phyloP scores from a whole-genome alignment of 53 echinoderm and acorn worm genomes.

The Crossaster papposus region DNA sequence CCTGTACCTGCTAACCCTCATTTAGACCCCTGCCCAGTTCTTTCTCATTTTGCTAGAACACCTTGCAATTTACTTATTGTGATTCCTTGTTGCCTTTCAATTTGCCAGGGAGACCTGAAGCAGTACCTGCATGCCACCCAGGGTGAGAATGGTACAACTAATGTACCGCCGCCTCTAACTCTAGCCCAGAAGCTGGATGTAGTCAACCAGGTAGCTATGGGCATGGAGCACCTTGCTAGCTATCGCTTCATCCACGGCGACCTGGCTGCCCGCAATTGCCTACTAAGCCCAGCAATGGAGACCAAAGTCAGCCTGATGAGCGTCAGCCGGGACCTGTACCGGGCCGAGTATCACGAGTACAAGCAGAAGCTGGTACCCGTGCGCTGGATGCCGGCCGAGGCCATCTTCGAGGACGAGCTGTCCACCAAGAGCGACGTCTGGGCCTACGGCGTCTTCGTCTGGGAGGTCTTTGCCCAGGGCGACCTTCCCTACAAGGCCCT shows the following conservation, averaged over 20 bases:
- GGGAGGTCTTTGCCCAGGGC: slow-evolving; percentile 97
- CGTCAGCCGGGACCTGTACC: slow-evolving; percentile 92
- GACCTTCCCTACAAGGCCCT: slow-evolving; percentile 77
- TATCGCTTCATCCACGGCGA: slow-evolving; percentile 97
- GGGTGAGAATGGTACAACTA: slow-evolving; percentile 92
- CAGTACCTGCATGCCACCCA: slow-evolving; percentile 92
- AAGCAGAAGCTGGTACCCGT: slow-evolving; percentile 95
- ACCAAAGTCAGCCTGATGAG: slow-evolving; percentile 93
- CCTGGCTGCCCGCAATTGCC: slow-evolving; percentile 96
- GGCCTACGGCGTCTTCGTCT: slow-evolving; percentile 92
- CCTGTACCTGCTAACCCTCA: too few relatives aligned
- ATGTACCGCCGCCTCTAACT: slow-evolving; percentile 88
- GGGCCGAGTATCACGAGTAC: slow-evolving; percentile 97
- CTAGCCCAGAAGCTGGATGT: slow-evolving; percentile 91
- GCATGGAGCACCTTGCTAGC: slow-evolving; percentile 97
- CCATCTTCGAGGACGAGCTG: slow-evolving; percentile 95
- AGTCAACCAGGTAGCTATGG: slow-evolving; percentile 91
- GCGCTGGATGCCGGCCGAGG: slow-evolving; percentile 98
- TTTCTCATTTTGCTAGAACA: too few relatives aligned
- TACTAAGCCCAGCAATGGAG: slow-evolving; percentile 97
- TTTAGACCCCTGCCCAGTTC: too few relatives aligned
- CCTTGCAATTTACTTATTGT: neutral
- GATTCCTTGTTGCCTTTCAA: neutral
- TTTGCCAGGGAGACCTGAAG: slow-evolving; percentile 91
- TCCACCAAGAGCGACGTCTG: slow-evolving; percentile 99